Conservation (phyloP, 2,113 vertebrate species). For the Probosciger aterrimus region DNA sequence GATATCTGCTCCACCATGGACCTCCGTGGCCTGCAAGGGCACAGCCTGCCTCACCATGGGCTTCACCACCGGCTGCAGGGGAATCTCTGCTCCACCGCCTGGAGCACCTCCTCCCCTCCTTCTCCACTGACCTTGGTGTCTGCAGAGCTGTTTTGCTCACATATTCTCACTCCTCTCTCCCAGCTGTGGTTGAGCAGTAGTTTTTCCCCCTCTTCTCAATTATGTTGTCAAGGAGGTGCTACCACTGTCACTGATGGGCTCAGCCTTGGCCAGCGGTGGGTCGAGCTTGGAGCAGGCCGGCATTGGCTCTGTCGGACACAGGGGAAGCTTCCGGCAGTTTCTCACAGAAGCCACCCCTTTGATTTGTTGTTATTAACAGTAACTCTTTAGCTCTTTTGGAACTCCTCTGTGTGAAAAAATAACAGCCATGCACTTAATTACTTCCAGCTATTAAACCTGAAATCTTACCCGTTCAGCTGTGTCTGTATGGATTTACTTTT, state of each 20-base stretch:
- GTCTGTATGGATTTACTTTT: not conserved
- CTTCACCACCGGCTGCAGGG: not conserved
- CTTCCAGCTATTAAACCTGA: not conserved
- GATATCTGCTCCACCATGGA: not conserved
- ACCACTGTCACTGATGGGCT: not conserved
- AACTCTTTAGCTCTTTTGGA: not conserved
- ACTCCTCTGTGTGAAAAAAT: not conserved
- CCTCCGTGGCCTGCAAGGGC: no score
- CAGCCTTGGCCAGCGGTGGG: accelerated
- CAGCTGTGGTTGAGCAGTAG: not conserved
- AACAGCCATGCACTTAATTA: not conserved
- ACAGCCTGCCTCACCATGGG: not conserved
- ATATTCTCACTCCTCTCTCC: not conserved
- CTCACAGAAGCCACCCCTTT: not conserved
- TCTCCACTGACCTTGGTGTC: not conserved
- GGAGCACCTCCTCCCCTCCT: not conserved
- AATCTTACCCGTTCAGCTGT: not conserved
- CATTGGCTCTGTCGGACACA: not conserved
- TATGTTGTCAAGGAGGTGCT: not conserved
- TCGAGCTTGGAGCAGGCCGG: not conserved
- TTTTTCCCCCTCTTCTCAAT: not conserved
- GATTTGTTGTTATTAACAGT: not conserved
- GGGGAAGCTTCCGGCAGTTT: not conserved
- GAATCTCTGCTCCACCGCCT: not conserved
- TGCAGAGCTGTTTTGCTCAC: not conserved